phyloP scores from a whole-genome alignment of 1,140 invertebrate species.

The Drosophila obscura region DNA sequence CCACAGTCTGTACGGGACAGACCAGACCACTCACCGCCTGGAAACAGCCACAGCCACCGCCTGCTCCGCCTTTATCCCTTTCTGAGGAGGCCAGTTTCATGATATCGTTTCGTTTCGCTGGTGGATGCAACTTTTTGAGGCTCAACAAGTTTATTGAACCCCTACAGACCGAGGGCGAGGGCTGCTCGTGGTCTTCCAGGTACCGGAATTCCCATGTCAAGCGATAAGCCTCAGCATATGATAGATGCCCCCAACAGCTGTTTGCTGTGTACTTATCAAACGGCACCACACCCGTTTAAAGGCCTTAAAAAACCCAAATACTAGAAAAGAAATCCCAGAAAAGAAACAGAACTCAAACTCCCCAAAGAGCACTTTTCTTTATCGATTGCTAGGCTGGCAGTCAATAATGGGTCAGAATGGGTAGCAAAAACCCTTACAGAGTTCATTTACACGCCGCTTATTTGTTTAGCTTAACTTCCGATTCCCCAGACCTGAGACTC shows the following conservation, averaged over 20 bases:
- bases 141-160: conserved; percentile 71
- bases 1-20: conserved; percentile 33
- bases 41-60: conserved; percentile 2
- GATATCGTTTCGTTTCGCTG: conserved; percentile 27
- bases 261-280: conserved; percentile 66
- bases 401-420: conserved; percentile 64
- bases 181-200: conserved; percentile 36
- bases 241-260: conserved; percentile 72
- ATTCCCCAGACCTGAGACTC: conserved; percentile 34
- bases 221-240: conserved; percentile 63
- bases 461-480: conserved; percentile 77
- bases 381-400: conserved; percentile 44
- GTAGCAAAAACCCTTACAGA: conserved; percentile 26
- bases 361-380: conserved; percentile 47
- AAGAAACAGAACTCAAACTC: conserved; percentile 34
- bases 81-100: conserved; percentile 33
- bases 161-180: conserved; percentile 36
- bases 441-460: conserved; percentile 73
- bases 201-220: conserved; percentile 76
- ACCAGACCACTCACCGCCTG: conserved; percentile 6
- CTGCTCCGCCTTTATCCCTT: conserved; percentile 13
- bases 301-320: conserved; percentile 16
- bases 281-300: conserved; percentile 49
- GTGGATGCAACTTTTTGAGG: conserved; percentile 44
- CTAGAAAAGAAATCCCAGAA: conserved; percentile 31